Evolutionary conservation across 2,797 vertebrate species (phyloP).

Genomic region (Microtus agrestis): DNA sequence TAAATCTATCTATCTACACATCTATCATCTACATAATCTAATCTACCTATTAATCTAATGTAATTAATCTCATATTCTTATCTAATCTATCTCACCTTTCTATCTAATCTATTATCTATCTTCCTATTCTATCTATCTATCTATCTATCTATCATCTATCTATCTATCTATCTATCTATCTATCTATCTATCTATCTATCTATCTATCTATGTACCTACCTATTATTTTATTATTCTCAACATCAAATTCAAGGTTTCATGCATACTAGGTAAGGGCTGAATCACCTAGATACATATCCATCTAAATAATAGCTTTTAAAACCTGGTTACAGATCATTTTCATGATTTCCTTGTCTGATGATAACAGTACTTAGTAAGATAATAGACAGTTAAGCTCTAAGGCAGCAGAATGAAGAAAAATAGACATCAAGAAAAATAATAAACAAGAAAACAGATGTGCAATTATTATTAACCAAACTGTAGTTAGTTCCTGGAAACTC

Average conservation of each 20-base stretch:
- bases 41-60: background rate
- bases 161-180: background rate
- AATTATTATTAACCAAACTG: background rate
- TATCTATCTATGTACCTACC: too few relatives aligned
- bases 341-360: background rate
- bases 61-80: background rate
- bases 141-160: background rate
- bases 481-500: background rate
- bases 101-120: background rate
- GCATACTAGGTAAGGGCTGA: background rate
- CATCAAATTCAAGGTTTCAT: background rate
- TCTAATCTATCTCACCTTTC: background rate
- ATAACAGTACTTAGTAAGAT: slow-evolving; percentile 17
- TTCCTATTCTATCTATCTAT: background rate
- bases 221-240: background rate
- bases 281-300: background rate
- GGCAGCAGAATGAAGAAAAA: background rate
- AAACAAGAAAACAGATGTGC: background rate
- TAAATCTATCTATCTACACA: background rate
- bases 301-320: background rate
- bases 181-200: too few relatives aligned
- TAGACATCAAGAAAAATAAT: background rate
- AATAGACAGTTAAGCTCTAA: slow-evolving; percentile 1
- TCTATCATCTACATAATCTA: background rate
- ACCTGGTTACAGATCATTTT: background rate